phyloP scores from a whole-genome alignment of 2,113 vertebrate species.

The Glaucidium brasilianum region DNA sequence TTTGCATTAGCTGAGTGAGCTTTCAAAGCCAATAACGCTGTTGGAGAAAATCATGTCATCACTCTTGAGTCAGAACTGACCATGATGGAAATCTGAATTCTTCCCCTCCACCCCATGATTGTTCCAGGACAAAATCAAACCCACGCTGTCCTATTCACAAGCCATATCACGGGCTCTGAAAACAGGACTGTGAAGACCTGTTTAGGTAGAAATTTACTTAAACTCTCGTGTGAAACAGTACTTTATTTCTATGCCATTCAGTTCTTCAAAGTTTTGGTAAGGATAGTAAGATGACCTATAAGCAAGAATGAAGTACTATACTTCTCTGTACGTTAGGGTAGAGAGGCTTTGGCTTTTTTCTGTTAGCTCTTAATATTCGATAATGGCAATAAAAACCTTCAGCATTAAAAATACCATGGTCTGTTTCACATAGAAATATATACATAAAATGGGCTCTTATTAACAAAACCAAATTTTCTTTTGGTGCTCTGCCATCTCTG shows the following conservation, averaged over 20 bases:
- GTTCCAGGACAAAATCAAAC: neutral
- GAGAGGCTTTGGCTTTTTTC: neutral
- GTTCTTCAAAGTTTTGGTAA: neutral
- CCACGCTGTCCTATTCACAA: neutral
- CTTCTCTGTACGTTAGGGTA: neutral
- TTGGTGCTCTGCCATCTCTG: neutral
- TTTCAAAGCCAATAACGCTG: neutral
- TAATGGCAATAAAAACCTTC: neutral
- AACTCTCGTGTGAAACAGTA: neutral
- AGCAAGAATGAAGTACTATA: neutral
- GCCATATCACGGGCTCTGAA: neutral
- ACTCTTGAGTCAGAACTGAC: neutral
- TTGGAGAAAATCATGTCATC: neutral
- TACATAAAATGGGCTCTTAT: neutral
- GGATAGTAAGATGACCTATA: neutral
- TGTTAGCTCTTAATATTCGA: neutral
- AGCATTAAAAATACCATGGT: neutral
- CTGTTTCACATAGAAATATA: neutral
- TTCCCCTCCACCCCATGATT: neutral
- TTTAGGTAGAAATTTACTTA: neutral
- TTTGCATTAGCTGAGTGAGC: neutral
- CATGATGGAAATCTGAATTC: neutral
- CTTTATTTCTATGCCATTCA: neutral
- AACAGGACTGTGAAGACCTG: neutral
- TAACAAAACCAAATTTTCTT: neutral